phyloP scores from a whole-genome alignment of 2,797 vertebrate species.

The Acanthurus tractus region DNA sequence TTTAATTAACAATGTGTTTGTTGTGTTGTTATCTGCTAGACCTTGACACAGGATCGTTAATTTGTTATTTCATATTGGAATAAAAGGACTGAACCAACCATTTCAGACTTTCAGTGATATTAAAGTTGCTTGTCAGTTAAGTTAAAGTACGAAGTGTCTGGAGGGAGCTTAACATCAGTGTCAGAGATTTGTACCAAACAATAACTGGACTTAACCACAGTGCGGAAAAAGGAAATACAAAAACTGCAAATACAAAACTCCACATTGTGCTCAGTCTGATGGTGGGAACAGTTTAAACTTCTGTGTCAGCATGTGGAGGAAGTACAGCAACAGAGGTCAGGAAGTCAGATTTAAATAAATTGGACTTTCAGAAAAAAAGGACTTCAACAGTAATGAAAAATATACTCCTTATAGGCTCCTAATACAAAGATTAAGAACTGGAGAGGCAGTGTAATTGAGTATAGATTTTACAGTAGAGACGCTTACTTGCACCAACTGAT shows the following conservation, averaged over 20 bases:
- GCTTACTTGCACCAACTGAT: constrained; percentile 26
- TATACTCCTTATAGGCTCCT: too few relatives aligned
- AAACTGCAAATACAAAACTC: background rate
- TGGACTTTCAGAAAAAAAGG: too few relatives aligned
- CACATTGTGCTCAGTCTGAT: background rate
- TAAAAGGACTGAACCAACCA: background rate
- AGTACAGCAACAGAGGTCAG: background rate
- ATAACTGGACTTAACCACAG: background rate
- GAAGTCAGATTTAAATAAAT: background rate
- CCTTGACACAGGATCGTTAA: background rate
- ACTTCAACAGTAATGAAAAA: too few relatives aligned
- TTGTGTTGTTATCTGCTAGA: background rate
- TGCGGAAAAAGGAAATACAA: background rate
- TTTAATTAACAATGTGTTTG: background rate
- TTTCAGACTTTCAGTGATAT: background rate
- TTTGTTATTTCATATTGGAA: background rate
- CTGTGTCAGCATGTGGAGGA: background rate
- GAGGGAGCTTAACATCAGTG: background rate
- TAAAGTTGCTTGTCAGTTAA: background rate
- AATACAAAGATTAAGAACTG: background rate
- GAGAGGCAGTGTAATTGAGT: background rate
- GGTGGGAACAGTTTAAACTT: background rate
- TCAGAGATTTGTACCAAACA: background rate
- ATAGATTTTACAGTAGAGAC: background rate
- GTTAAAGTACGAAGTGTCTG: background rate